Evolutionary conservation across 2,113 vertebrate species (phyloP).

Genomic region (Prionailurus bengalensis): DNA sequence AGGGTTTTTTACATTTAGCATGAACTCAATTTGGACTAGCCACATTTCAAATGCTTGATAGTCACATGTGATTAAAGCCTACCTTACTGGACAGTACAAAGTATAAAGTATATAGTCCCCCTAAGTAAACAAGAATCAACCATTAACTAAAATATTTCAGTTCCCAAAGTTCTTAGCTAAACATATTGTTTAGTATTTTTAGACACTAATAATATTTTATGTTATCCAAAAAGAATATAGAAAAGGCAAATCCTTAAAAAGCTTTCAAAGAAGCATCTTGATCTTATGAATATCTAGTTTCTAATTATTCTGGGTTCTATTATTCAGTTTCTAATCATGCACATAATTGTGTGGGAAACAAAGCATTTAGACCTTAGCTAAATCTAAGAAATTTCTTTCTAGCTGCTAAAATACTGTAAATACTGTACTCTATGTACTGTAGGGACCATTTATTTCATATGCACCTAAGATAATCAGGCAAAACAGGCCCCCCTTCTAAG

Average conservation of each 20-base stretch:
- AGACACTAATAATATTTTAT: neutral
- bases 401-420: constrained; percentile 18
- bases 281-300: constrained; percentile 36
- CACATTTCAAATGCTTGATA: constrained; percentile 42
- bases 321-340: constrained; percentile 12
- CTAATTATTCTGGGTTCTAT: constrained; percentile 43
- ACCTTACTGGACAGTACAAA: neutral
- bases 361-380: neutral
- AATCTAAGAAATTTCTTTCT: constrained; percentile 34
- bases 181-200: neutral
- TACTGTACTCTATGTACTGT: neutral
- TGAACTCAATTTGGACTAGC: neutral
- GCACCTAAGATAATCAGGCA: neutral
- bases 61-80: neutral
- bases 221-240: constrained; percentile 2
- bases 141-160: constrained; percentile 1
- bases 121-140: constrained; percentile 37
- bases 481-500: neutral
- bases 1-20: constrained; percentile 44
- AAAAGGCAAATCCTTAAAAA: constrained; percentile 48
- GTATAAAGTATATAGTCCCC: neutral
- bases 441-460: neutral
- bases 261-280: neutral
- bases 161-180: constrained; percentile 20
- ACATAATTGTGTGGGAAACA: neutral